These are phyloP conservation scores for Cosmorhoe ocellata DNA, from an alignment of 2,888 invertebrate species.

Conservation along the genomic window DNA sequence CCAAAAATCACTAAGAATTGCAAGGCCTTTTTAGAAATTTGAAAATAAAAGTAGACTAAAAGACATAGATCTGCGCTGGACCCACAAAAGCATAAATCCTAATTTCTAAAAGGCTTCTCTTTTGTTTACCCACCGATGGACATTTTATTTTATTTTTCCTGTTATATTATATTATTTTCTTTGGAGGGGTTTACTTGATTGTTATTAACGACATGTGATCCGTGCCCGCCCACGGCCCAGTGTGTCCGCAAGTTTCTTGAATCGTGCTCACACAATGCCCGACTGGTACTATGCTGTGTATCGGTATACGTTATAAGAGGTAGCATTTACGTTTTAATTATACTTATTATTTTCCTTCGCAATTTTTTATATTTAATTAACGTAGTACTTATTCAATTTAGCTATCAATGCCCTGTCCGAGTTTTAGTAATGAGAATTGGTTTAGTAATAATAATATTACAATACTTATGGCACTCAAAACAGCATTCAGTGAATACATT, in stretches of 20 bases:
- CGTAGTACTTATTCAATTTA: no score
- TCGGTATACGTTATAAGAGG: background rate
- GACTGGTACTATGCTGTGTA: conserved; percentile 3
- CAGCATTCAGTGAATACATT: no score
- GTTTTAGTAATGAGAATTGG: no score
- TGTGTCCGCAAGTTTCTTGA: conserved; percentile 11
- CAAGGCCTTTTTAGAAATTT: no score
- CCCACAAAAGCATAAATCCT: conserved; percentile 21
- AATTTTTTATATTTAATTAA: no score
- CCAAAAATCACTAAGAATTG: no score
- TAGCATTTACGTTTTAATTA: conserved; percentile 7
- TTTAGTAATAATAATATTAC: no score
- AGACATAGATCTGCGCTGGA: background rate
- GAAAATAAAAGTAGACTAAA: background rate
- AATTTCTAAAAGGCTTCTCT: conserved; percentile 32
- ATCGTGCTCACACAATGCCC: conserved; percentile 17
- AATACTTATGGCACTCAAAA: no score
- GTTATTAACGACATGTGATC: conserved; percentile 32
- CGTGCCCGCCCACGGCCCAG: conserved; percentile 22
- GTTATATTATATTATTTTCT: conserved; percentile 21
- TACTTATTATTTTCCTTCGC: background rate
- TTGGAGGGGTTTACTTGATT: conserved; percentile 14
- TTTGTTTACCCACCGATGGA: conserved; percentile 16
- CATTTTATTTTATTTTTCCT: conserved; percentile 24
- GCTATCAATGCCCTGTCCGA: no score